These are phyloP conservation scores for Ladona fulva DNA, from an alignment of 1,140 invertebrate genomes.

Conservation along the genomic window DNA sequence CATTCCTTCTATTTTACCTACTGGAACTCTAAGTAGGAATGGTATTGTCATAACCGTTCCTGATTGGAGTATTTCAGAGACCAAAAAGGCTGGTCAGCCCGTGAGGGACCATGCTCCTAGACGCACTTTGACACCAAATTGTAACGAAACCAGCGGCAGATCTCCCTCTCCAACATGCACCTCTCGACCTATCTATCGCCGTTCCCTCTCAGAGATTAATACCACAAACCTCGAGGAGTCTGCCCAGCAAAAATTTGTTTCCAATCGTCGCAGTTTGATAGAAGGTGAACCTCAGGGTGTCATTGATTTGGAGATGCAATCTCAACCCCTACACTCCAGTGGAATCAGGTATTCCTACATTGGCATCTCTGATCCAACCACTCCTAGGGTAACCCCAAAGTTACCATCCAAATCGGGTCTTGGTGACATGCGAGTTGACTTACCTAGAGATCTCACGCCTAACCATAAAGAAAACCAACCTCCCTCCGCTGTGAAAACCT, in stretches of 20 bases:
- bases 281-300: slow-evolving; percentile 45
- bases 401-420: neutral
- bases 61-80: slow-evolving; percentile 38
- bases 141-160: neutral
- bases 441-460: neutral
- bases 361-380: slow-evolving; percentile 44
- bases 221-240: slow-evolving; percentile 33
- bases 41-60: slow-evolving; percentile 44
- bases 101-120: slow-evolving; percentile 43
- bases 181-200: slow-evolving; percentile 32
- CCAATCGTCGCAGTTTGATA: slow-evolving; percentile 46
- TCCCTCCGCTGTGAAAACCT: neutral
- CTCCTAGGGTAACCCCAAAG: slow-evolving; percentile 30
- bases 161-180: slow-evolving; percentile 6
- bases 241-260: slow-evolving; percentile 32
- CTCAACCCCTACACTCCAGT: slow-evolving; percentile 20
- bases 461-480: neutral
- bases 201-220: slow-evolving; percentile 42
- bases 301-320: slow-evolving; percentile 27
- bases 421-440: neutral
- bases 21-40: slow-evolving; percentile 31
- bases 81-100: slow-evolving; percentile 44
- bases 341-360: slow-evolving; percentile 47
- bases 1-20: neutral
- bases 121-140: slow-evolving; percentile 25